Evolutionary conservation across 2,113 vertebrate genomes (phyloP).

Genomic region (Calyptommatus sinebrachiatus): DNA sequence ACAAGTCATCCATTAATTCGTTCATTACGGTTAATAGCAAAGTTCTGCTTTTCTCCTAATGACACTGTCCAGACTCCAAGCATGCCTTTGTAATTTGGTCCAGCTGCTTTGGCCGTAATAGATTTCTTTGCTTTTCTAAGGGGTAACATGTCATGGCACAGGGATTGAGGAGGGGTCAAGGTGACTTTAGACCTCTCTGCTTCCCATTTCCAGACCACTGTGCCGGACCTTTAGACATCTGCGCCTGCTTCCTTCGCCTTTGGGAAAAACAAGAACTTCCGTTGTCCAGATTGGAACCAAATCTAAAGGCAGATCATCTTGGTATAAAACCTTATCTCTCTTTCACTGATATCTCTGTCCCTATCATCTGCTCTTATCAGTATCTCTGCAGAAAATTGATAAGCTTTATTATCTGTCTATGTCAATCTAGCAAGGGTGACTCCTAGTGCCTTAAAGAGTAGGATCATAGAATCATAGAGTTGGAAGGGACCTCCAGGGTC

Average conservation of each 20-base stretch:
- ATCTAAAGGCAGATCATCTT: background rate
- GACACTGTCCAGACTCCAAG: conserved; percentile 77
- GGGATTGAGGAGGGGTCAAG: conserved; percentile 40
- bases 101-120: conserved; percentile 74
- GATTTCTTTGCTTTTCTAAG: conserved; percentile 21
- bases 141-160: conserved; percentile 42
- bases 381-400: too few relatives aligned
- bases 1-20: conserved; percentile 83
- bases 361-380: too few relatives aligned
- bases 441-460: too few relatives aligned
- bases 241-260: conserved; percentile 22
- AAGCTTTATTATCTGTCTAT: too few relatives aligned
- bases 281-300: background rate
- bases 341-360: background rate
- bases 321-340: background rate
- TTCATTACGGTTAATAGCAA: conserved; percentile 80
- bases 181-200: background rate
- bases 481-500: too few relatives aligned
- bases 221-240: conserved; percentile 20
- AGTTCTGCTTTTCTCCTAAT: conserved; percentile 80
- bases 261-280: background rate
- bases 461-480: too few relatives aligned
- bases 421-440: too few relatives aligned
- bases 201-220: conserved; percentile 23
- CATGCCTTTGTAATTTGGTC: conserved; percentile 75